phyloP scores from a whole-genome alignment of 2,113 vertebrate genomes.

The Pan paniscus region DNA sequence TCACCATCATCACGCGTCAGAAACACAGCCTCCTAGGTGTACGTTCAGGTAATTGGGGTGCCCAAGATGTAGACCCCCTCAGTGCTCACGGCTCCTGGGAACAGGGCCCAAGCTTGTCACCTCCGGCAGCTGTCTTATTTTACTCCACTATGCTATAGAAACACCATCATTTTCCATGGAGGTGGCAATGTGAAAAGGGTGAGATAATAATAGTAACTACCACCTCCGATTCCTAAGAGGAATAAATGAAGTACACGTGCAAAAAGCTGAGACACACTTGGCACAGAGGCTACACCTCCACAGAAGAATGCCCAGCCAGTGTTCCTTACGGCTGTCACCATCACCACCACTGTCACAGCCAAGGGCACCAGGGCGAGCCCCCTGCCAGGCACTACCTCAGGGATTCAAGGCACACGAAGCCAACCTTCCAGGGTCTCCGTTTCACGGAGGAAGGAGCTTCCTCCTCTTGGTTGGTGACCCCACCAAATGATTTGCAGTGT shows the following conservation, averaged over 20 bases:
- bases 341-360: neutral
- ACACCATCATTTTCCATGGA: neutral
- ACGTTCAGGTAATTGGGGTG: neutral
- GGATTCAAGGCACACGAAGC: neutral
- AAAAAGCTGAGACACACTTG: neutral
- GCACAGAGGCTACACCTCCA: neutral
- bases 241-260: neutral
- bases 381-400: neutral
- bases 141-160: neutral
- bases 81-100: neutral
- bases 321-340: too few species aligned
- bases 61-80: neutral
- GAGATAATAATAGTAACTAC: neutral
- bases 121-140: neutral
- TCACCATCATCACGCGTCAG: neutral
- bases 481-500: neutral
- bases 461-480: neutral
- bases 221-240: neutral
- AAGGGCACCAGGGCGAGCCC: neutral
- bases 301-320: neutral
- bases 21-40: neutral
- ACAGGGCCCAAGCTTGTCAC: neutral
- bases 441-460: neutral
- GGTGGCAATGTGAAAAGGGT: neutral
- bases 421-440: neutral